phyloP scores from a whole-genome alignment of 2,113 vertebrate species.

The Poeciliopsis occidentalis region DNA sequence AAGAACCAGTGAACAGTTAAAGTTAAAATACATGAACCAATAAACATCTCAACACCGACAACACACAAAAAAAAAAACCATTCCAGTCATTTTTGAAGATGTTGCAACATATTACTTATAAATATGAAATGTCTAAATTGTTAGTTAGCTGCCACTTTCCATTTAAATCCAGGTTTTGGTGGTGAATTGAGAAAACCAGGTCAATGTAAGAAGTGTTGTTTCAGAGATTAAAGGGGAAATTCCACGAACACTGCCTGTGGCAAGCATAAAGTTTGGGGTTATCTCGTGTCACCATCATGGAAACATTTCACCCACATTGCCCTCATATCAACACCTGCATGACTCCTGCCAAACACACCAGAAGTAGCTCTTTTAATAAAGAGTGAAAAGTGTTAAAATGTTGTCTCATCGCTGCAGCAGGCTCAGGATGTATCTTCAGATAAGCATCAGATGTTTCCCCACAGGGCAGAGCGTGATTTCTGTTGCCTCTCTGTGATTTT shows the following conservation, averaged over 20 bases:
- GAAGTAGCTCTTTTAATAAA: conserved; percentile 12
- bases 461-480: background rate
- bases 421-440: conserved; percentile 6
- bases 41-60: too few relatives aligned
- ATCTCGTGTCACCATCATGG: conserved; percentile 35
- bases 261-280: conserved; percentile 21
- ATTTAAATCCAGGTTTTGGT: background rate
- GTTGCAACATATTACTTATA: too few relatives aligned
- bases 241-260: conserved; percentile 17
- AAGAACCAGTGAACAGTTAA: background rate
- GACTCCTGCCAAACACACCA: conserved; percentile 10
- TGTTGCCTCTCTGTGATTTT: background rate
- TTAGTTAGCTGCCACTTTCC: background rate
- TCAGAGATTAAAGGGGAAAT: conserved; percentile 16
- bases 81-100: background rate
- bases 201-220: background rate
- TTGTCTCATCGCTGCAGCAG: background rate
- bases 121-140: background rate
- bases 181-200: background rate
- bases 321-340: conserved; percentile 26
- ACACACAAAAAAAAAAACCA: background rate
- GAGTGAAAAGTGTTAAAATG: conserved; percentile 4
- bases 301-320: conserved; percentile 29
- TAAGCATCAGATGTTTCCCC: conserved; percentile 25
- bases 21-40: background rate